Conservation (phyloP, 2,113 vertebrate species). For the Gadus chalcogrammus region DNA sequence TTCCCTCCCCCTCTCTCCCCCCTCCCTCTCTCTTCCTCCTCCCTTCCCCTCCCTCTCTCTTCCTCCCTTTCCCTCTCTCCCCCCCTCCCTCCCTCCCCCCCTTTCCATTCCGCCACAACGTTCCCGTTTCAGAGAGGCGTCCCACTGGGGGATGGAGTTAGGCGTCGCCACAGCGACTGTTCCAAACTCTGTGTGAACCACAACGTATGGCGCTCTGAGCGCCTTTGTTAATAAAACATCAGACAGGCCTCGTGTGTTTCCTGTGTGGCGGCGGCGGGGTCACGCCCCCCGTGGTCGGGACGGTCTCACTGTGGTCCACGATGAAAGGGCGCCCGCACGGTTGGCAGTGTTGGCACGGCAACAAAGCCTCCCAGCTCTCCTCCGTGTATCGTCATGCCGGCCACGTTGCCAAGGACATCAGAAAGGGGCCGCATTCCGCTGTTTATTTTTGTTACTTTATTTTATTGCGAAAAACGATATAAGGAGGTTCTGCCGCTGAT, state of each 20-base stretch:
- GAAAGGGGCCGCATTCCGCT: not conserved
- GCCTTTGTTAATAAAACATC: conserved; percentile 52
- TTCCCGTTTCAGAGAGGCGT: not conserved
- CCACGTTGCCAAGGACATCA: conserved; percentile 6
- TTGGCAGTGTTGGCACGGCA: conserved; percentile 2
- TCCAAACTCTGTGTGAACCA: not conserved
- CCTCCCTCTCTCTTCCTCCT: too few species aligned
- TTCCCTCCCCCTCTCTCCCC: too few species aligned
- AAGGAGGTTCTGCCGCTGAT: too few species aligned
- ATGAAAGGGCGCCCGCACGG: conserved; percentile 19
- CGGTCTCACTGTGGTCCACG: conserved; percentile 6
- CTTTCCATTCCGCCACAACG: not conserved
- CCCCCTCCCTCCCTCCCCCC: not conserved
- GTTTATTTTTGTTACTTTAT: too few species aligned
- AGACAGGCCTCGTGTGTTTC: conserved; percentile 28
- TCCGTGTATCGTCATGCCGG: not conserved
- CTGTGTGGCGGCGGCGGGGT: not conserved
- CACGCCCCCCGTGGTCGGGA: not conserved
- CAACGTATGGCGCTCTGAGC: conserved; percentile 5
- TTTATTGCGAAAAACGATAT: too few species aligned
- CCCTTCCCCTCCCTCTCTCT: not conserved
- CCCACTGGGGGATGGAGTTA: conserved; percentile 13
- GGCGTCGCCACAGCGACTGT: too few species aligned
- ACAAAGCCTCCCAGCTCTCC: not conserved
- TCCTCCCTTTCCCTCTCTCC: conserved; percentile 2